Evolutionary conservation across 2,888 invertebrate genomes (phyloP), one percentile per base, ranked within the genome.

Genomic region (Pristionchus exspectatus): DNA sequence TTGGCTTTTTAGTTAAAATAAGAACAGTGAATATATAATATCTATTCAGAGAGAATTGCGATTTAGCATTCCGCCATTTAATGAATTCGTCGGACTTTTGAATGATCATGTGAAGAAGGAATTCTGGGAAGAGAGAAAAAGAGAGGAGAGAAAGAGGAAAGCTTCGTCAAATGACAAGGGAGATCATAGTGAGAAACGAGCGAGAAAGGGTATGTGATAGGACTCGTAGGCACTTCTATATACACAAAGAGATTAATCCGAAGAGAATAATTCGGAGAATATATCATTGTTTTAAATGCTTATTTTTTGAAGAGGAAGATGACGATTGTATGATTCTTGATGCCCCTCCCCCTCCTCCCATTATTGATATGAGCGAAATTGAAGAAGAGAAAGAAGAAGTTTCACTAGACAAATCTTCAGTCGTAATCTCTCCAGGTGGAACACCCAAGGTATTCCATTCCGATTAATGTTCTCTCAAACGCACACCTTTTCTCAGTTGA

Each of bases 1-100:
- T 38, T 38, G 38, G 38, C n/a, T 38, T 38, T 38, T 38, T 3
- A 38, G 5, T 38, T 2, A 38, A 38, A 38, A 38, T 38, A 38
- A 3, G 38, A 5, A n/a, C 59, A 33, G 24, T 59, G 59, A n/a
- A 59, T 66, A n/a, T 77, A n/a, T 54, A 18, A 16, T 63, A 9
- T 56, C 2, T n/a, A n/a, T 87, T 30, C 59, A 88, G 88, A 56
- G 38, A 33, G 88, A 88, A 63, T 27, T 63, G 50, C 30, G 50
- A 27, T 88, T 88, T 44, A 24, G 10, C 4, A 77, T 88, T 33
- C 88, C 88, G n/a, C 88, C 88, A 10, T 88, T 88, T 24, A n/a
- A 77, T 24, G 88, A 77, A n/a, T 88, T 59, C 63, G 77, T 77
- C 16, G 7, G 16, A 27, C 81, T 50, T 44, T 44, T 88, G 59